These are phyloP conservation scores for Glaucomys volans DNA, from an alignment of 2,113 vertebrate genomes.

Conservation along the genomic window DNA sequence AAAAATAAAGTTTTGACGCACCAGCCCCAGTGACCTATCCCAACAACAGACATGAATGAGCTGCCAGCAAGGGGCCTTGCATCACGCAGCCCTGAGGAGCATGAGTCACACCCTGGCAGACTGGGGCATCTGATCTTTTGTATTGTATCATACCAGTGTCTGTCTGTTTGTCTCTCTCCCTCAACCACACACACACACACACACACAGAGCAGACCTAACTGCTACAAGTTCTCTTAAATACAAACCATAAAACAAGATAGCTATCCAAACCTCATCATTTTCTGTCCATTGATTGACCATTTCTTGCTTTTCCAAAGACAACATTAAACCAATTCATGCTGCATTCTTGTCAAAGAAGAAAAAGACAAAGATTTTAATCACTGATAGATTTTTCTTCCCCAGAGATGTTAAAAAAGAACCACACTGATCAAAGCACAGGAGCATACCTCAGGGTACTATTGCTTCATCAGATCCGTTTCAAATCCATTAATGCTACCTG, in stretches of 20 bases:
- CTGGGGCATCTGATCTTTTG: conserved; percentile 28
- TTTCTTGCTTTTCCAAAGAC: conserved; percentile 50
- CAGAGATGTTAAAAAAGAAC: neutral
- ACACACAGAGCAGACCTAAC: neutral
- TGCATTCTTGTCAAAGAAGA: neutral
- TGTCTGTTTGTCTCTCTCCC: neutral
- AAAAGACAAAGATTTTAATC: neutral
- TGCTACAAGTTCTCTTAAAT: conserved; percentile 30
- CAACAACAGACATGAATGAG: conserved; percentile 57
- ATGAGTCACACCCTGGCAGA: conserved; percentile 46
- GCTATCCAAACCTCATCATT: conserved; percentile 18
- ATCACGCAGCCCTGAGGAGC: neutral
- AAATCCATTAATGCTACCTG: neutral
- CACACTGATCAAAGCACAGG: neutral
- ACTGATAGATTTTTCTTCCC: neutral
- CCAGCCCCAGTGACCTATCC: neutral
- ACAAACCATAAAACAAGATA: neutral
- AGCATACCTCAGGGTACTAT: neutral
- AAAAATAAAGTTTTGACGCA: conserved; percentile 52
- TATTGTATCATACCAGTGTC: neutral
- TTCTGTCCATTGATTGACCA: conserved; percentile 46
- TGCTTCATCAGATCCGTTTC: neutral
- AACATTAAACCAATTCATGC: conserved; percentile 27
- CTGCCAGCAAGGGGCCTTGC: neutral
- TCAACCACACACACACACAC: neutral